These are phyloP conservation scores for Conger conger DNA, from an alignment of 2,113 vertebrate genomes.

Conservation along the genomic window DNA sequence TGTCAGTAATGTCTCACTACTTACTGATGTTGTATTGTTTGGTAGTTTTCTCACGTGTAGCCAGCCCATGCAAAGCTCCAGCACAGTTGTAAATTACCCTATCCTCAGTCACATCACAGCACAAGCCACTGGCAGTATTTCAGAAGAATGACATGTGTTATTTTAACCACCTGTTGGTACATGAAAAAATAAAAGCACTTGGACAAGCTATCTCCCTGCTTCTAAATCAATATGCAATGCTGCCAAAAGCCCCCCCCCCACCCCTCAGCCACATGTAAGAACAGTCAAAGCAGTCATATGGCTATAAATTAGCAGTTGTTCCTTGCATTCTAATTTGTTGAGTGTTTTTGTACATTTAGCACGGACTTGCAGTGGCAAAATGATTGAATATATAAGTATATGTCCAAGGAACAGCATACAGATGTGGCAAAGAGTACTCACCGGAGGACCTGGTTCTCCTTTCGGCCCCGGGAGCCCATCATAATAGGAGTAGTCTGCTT, in stretches of 20 bases:
- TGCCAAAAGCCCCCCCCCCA: constrained; percentile 42
- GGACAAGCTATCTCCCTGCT: constrained; percentile 40
- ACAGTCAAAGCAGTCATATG: constrained; percentile 37
- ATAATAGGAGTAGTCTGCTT: constrained; percentile 78
- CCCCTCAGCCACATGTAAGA: constrained; percentile 41
- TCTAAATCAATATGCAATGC: constrained; percentile 50
- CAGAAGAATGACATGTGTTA: constrained; percentile 44
- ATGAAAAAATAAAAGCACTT: constrained; percentile 43
- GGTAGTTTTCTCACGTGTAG: constrained; percentile 23
- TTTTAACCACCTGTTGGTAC: constrained; percentile 60
- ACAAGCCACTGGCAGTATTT: constrained; percentile 42
- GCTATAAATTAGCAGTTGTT: constrained; percentile 48
- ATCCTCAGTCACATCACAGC: constrained; percentile 32
- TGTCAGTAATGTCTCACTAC: not conserved
- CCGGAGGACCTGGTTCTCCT: constrained; percentile 87
- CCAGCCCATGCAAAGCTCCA: constrained; percentile 21
- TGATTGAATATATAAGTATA: not conserved
- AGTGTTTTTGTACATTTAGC: constrained; percentile 34
- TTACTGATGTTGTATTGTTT: constrained; percentile 16
- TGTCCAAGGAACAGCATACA: constrained; percentile 4
- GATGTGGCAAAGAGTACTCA: constrained; percentile 70
- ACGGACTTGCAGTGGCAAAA: constrained; percentile 28
- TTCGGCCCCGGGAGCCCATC: constrained; percentile 81
- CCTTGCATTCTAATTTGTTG: constrained; percentile 38
- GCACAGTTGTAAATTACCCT: constrained; percentile 26